phyloP scores from a whole-genome alignment of 1,140 invertebrate genomes.

The Zaprionus tsacasi region DNA sequence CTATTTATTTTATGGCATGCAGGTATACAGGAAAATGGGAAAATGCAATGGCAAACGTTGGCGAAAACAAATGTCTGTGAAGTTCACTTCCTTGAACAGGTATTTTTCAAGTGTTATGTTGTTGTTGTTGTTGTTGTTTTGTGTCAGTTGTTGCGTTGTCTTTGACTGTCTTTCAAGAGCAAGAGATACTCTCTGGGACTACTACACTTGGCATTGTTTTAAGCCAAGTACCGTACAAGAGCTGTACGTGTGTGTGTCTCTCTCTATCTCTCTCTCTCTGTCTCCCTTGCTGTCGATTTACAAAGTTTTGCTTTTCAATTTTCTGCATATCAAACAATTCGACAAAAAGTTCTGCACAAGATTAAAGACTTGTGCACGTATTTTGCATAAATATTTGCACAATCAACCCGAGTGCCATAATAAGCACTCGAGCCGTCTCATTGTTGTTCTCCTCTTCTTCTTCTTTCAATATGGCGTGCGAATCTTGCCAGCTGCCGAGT shows the following conservation, averaged over 20 bases:
- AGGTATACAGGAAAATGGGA: conserved; percentile 10
- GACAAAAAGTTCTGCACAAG: conserved; percentile 61
- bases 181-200: conserved; percentile 7
- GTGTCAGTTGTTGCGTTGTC: conserved; percentile 33
- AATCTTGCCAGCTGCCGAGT: conserved; percentile 60
- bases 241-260: conserved; percentile 29
- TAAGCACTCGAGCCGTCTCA: conserved; percentile 10
- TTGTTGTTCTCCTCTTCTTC: background rate
- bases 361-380: conserved; percentile 78
- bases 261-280: background rate
- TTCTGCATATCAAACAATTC: conserved; percentile 79
- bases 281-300: conserved; percentile 35
- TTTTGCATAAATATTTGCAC: conserved; percentile 77
- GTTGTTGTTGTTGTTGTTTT: conserved; percentile 20
- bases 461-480: conserved; percentile 57
- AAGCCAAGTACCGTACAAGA: conserved; percentile 41
- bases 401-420: conserved; percentile 55
- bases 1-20: conserved; percentile 21
- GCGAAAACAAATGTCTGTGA: conserved; percentile 81
- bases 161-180: conserved; percentile 47
- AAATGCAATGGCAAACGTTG: conserved; percentile 49
- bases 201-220: conserved; percentile 65
- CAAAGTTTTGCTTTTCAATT: conserved; percentile 84
- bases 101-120: conserved; percentile 80
- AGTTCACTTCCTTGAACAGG: conserved; percentile 85